Base-by-base conservation (phyloP, 2,888 invertebrate genomes). In the Polydrusus pterygomalis region DNA sequence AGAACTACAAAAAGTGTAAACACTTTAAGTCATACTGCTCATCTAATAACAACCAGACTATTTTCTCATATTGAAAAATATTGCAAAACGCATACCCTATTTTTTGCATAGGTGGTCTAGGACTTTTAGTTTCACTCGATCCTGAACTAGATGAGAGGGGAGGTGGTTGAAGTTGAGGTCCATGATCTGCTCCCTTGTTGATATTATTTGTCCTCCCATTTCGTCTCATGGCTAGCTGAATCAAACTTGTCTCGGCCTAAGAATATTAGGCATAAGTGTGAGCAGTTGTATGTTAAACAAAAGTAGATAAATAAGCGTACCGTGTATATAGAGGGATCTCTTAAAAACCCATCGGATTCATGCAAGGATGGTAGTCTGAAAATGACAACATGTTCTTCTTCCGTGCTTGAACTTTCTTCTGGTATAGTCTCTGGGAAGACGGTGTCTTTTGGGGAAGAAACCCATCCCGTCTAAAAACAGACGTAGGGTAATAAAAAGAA, bases 391-490 rank as follows among this genome's bases (percentile, higher is more conserved):
- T 96, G 96, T 86, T 96, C 96, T 84, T 96, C 96, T 87, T 97
- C 97, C 70, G 96, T 94, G 82, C 96, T 96, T 3, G 96, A 96
- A 84, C 95, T 96, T 87, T 97, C 96, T 88, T 97, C 96, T 0
- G 96, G 96, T 81, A 96, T 96, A 8, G 96, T 96, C 90, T 96
- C 96, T 10, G 96, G 96, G 85, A 96, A 96, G 73, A 93, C 93
- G 15, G 94, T 95, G 78, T 96, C 96, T 86, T 96, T 96, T 5
- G 96, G 95, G 10, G 96, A 96, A 3, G 95, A 94, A 13, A 95
- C 91, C 95, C 95, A 95, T 38, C 90, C 89, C 15, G 91, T 92
- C 90, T 94, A 80, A 69, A 84, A 81, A 78, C 79, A 30, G 6
- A 34, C 1, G 77, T 38, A 30, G 7, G 3, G 15, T 1, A 10